Base-by-base conservation (phyloP, 2,888 invertebrate species). In the Drymonia ruficornis region DNA sequence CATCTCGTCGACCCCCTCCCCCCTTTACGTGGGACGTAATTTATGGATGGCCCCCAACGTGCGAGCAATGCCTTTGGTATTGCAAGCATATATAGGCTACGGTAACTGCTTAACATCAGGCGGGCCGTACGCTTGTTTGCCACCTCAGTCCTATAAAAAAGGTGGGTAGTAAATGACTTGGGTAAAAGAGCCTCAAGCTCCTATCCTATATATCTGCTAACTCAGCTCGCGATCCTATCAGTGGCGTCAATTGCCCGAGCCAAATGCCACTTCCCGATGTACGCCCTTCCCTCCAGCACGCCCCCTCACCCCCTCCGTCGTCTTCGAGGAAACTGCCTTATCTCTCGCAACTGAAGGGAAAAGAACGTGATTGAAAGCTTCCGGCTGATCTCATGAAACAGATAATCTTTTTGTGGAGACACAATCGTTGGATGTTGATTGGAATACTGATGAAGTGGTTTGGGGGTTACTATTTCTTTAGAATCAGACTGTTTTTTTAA, bases 241-340 rank as follows among this genome's bases (percentile, higher is more conserved):
- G 86, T 77, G 83, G 81, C 91, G 91, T 92, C 93, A 93, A 93
- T 93, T 91, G 93, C 93, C 89, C 92, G 93, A 93, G 93, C 93
- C 93, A 92, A 91, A 91, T 88, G 89, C 89, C 88, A 88, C 90
- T 87, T 87, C 84, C 87, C 72, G 70, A 74, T 74, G 55, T 74
- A 70, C 70, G 68, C 71, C 65, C 59, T 59, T 60, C 63, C 29
- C 16, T 34, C 18, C 31, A 47, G 46, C 49, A 44, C 55, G 12
- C 57, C 72, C 63, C 67, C 62, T 65, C 60, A 52, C 61, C 58
- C 64, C 54, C 55, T 55, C 51, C 49, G 61, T 59, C 70, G 65
- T 61, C 67, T 56, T 54, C 68, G 61, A 77, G 77, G 76, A 77
- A 70, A 69, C 71, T 70, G 67, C 76, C 87, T 88, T 88, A 89